Percentiles rank a stretch among this genome's conserved stretches.
Conservation (phyloP, 1,140 invertebrate genomes). For the Holotrichia oblita region DNA sequence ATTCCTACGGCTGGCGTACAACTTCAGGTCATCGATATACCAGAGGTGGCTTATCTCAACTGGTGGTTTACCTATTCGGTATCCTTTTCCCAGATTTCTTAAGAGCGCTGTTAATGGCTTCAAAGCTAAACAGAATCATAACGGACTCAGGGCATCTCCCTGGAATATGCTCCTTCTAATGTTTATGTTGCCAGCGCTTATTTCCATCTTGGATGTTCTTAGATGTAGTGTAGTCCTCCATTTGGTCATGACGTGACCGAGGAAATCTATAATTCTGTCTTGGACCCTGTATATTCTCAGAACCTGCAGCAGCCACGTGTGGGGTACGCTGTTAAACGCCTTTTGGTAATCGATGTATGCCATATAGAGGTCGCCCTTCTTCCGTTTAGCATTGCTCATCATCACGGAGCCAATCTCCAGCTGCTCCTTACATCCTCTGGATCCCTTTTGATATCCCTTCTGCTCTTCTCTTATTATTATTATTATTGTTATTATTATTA, state of each 20-base stretch:
- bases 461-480: too few relatives aligned
- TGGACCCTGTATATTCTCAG: constrained; percentile 21
- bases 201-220: background rate
- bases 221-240: constrained; percentile 36
- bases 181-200: constrained; percentile 42
- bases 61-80: background rate
- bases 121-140: constrained; percentile 48
- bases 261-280: background rate
- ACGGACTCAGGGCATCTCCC: constrained; percentile 47
- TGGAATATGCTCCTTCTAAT: constrained; percentile 50
- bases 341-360: constrained; percentile 41
- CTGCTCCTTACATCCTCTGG: too few relatives aligned
- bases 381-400: too few relatives aligned
- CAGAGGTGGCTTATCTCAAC: constrained; percentile 22
- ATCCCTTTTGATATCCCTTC: too few relatives aligned
- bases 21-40: constrained; percentile 46
- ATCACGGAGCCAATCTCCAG: too few relatives aligned
- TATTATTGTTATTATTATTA: too few relatives aligned
- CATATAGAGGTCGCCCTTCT: background rate
- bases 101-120: constrained; percentile 30
- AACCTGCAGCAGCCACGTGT: constrained; percentile 38
- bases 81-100: background rate
- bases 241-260: constrained; percentile 6
- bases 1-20: constrained; percentile 37
- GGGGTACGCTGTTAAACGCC: constrained; percentile 43